Percentiles rank a stretch among this genome's conserved stretches.
These are phyloP conservation scores for Hirtodrosophila trivittata DNA, from an alignment of 2,888 invertebrate species.

Conservation along the genomic window DNA sequence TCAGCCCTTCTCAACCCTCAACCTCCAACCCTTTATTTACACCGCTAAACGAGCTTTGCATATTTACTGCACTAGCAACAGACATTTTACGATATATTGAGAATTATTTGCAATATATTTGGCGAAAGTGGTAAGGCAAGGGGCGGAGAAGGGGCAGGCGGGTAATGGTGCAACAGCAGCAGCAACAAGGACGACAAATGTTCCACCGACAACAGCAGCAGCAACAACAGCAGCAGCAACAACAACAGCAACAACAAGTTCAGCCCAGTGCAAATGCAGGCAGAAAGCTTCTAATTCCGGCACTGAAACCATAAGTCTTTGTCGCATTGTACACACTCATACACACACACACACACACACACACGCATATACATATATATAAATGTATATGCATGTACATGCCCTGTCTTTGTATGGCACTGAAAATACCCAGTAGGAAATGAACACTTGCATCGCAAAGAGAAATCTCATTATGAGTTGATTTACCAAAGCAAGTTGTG, in stretches of 20 bases:
- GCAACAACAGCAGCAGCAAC: conserved; percentile 46
- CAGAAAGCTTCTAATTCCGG: conserved; percentile 79
- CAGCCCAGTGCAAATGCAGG: conserved; percentile 74
- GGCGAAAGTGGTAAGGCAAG: conserved; percentile 33
- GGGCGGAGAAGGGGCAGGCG: conserved; percentile 3
- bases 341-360: conserved; percentile 18
- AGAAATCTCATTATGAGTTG: neutral
- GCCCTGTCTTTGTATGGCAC: conserved; percentile 14
- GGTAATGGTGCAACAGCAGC: conserved; percentile 44
- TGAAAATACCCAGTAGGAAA: conserved; percentile 40
- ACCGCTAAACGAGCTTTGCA: conserved; percentile 79
- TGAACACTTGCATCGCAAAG: neutral
- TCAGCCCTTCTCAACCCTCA: too few relatives aligned
- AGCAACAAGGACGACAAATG: conserved; percentile 80
- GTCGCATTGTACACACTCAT: conserved; percentile 69
- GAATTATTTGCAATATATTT: conserved; percentile 81
- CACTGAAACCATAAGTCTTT: conserved; percentile 80
- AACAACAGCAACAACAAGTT: conserved; percentile 50
- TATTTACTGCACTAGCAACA: conserved; percentile 77
- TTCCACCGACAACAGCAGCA: conserved; percentile 64
- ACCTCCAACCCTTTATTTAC: conserved; percentile 52
- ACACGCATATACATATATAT: conserved; percentile 3
- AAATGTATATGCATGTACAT: conserved; percentile 1
- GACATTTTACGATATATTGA: conserved; percentile 81
- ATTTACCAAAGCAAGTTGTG: too few relatives aligned